phyloP scores from a whole-genome alignment of 2,888 invertebrate species.

The Cyclophora albipunctata region DNA sequence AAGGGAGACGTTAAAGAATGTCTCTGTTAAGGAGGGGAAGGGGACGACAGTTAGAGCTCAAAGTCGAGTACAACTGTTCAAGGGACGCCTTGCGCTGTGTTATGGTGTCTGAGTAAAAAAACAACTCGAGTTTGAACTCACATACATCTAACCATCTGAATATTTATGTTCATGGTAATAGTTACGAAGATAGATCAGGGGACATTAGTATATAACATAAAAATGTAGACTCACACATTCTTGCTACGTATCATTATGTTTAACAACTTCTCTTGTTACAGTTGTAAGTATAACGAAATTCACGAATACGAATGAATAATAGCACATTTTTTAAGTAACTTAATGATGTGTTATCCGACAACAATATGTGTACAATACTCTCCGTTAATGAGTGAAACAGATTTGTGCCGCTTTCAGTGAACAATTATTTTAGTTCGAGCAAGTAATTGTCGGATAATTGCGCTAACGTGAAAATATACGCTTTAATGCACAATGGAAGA shows the following conservation, averaged over 20 bases:
- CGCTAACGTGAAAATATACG: conserved; percentile 71
- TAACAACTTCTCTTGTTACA: too few relatives aligned
- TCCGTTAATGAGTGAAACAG: conserved; percentile 54
- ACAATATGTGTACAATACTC: neutral
- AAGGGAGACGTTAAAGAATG: conserved; percentile 71
- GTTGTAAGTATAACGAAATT: too few relatives aligned
- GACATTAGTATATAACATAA: neutral
- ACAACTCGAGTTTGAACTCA: conserved; percentile 30
- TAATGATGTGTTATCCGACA: too few relatives aligned
- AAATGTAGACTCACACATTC: conserved; percentile 6
- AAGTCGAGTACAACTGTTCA: conserved; percentile 44
- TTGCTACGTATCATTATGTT: neutral
- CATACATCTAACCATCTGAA: too few relatives aligned
- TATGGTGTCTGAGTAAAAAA: conserved; percentile 15
- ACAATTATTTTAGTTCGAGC: conserved; percentile 54
- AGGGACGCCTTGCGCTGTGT: conserved; percentile 25
- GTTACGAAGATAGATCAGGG: neutral
- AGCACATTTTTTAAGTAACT: too few relatives aligned
- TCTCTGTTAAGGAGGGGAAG: conserved; percentile 66
- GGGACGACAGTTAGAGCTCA: conserved; percentile 51
- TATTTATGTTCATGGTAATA: neutral
- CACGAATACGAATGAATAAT: too few relatives aligned
- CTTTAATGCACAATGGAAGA: conserved; percentile 64
- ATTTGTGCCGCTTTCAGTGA: conserved; percentile 50
- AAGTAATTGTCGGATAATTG: conserved; percentile 72